Evolutionary conservation across 2,113 vertebrate genomes (phyloP), one percentile per base, ranked within the genome.

Genomic region (Albula glossodonta): DNA sequence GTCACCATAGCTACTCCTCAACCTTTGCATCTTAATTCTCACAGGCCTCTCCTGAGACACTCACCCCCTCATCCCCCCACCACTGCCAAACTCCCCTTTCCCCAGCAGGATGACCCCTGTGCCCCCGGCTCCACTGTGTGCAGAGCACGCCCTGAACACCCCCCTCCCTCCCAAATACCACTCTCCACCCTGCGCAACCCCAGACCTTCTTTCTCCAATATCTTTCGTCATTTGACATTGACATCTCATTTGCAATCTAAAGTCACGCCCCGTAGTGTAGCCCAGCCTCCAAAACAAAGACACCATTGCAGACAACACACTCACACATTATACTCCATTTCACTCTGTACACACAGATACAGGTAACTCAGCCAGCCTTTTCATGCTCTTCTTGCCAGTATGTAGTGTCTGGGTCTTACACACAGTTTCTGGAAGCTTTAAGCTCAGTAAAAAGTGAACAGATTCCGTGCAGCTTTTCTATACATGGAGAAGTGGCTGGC

Each of bases 1-100:
- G 85, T 85, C 86, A 81, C 88, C 90, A 90, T 88, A 89, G 86
- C 87, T 91, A 88, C 90, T 56, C 52, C 52, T 85, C 84, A 88
- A 85, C 13, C 77, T 63, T 89, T 86, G 84, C 89, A 88, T 91
- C 86, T 88, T 89, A 89, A 88, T 91, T 89, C 85, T 19, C 50
- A 51, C 57, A 86, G 57, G 77, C 4, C 83, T 83, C 87, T 84
- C 88, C 85, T 81, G 86, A 79, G 87, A 86, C 86, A 74, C 82
- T 82, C 82, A n/a, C 60, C 48, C 50, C 57, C n/a, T 53, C 66
- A 70, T 56, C 60, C 74, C 12, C 86, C 77, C 52, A 12, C 80
- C 66, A 78, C 60, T 10, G 13, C 66, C 83, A 57, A 19, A 31
- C 60, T 25, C 52, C 53, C 56, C 48, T 82, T 85, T 86, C 80